These are phyloP conservation scores for Carpatolechia fugitivella DNA, from an alignment of 2,888 invertebrate species.

Conservation along the genomic window DNA sequence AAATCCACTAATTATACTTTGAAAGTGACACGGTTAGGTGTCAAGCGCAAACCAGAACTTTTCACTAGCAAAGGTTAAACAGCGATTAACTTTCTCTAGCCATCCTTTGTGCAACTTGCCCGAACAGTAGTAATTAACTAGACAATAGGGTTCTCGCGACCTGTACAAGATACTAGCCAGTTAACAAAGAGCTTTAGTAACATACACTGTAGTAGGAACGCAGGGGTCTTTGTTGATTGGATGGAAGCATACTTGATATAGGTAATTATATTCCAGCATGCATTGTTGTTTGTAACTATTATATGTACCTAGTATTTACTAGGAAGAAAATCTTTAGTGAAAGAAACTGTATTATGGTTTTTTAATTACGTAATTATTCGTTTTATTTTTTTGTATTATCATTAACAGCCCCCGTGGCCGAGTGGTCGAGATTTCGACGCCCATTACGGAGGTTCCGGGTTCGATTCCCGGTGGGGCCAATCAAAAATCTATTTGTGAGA, in stretches of 20 bases:
- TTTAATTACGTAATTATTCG: too few relatives aligned
- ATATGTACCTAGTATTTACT: not conserved
- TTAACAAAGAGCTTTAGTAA: not conserved
- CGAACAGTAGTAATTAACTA: constrained; percentile 24
- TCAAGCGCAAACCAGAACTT: not conserved
- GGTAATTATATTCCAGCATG: not conserved
- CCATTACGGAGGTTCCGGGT: too few relatives aligned
- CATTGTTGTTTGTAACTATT: not conserved
- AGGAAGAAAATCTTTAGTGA: not conserved
- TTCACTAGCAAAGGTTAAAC: not conserved
- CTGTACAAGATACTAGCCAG: not conserved
- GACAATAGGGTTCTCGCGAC: constrained; percentile 27
- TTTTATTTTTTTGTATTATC: too few relatives aligned
- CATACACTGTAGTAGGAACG: not conserved
- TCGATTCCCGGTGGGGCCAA: too few relatives aligned
- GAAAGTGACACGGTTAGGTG: not conserved
- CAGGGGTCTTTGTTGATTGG: not conserved
- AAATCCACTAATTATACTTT: too few relatives aligned
- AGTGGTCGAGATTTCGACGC: too few relatives aligned
- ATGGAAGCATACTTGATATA: not conserved
- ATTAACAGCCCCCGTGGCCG: too few relatives aligned
- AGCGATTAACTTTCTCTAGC: constrained; percentile 13
- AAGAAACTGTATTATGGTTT: too few relatives aligned
- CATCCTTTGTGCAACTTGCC: constrained; percentile 18
- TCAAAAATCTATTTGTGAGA: too few relatives aligned